Conservation (phyloP, 2,888 invertebrate genomes). For the Altica lythri region DNA sequence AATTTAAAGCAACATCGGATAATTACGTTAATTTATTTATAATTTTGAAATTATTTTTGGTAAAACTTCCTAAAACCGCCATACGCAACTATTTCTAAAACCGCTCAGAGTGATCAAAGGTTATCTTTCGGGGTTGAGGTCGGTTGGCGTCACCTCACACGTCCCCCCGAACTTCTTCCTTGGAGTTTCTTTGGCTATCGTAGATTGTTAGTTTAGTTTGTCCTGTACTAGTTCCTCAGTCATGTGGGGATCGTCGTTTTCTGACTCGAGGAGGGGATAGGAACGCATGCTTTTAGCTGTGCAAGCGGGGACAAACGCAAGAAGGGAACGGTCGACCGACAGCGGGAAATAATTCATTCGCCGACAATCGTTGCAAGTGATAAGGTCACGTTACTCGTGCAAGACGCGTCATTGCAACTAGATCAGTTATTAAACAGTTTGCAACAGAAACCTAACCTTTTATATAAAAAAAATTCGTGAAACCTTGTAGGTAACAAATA, state of each 20-base stretch:
- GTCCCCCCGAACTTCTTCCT: conserved; percentile 33
- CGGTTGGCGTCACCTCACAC: conserved; percentile 45
- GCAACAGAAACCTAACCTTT: no score
- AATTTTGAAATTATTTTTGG: no score
- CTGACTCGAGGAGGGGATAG: conserved; percentile 42
- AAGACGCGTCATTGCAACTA: conserved; percentile 16
- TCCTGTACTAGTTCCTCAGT: conserved; percentile 39
- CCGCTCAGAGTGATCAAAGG: conserved; percentile 36
- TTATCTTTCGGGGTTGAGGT: conserved; percentile 54
- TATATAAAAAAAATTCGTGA: no score
- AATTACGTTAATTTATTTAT: no score
- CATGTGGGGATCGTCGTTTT: conserved; percentile 46
- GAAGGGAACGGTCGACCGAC: conserved; percentile 37
- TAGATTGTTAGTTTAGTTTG: conserved; percentile 48
- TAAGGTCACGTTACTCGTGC: conserved; percentile 15
- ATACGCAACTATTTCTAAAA: conserved; percentile 7
- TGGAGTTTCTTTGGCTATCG: conserved; percentile 50
- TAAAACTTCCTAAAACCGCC: conserved; percentile 3
- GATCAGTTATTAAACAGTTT: no score
- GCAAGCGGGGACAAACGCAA: conserved; percentile 45
- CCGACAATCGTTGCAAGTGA: conserved; percentile 21
- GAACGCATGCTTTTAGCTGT: conserved; percentile 50
- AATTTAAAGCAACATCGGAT: no score
- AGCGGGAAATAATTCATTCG: conserved; percentile 35
- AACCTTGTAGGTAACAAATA: no score